Evolutionary conservation across 1,140 invertebrate genomes (phyloP).

Genomic region (Diorhabda elongata): DNA sequence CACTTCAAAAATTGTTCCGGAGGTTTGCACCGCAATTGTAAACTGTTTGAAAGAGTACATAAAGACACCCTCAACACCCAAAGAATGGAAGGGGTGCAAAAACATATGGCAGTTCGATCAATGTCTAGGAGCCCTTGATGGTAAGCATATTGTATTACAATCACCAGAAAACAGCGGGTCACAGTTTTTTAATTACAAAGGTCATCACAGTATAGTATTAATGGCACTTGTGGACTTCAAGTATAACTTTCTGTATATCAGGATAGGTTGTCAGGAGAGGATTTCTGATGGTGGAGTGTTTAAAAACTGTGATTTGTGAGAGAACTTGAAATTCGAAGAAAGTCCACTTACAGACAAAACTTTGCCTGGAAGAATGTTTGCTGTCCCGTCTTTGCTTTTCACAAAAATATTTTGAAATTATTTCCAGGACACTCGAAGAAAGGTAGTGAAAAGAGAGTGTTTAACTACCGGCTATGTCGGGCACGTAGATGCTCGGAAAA

Average conservation of each 20-base stretch:
- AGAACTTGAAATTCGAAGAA: conserved; percentile 32
- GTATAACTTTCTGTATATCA: conserved; percentile 33
- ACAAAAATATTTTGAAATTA: conserved; percentile 44
- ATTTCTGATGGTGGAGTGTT: conserved; percentile 15
- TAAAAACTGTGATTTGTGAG: conserved; percentile 19
- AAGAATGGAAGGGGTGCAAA: too few species aligned
- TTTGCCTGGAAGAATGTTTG: conserved; percentile 34
- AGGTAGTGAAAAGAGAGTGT: conserved; percentile 32
- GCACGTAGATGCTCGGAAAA: conserved; percentile 47
- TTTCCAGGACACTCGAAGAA: conserved; percentile 35
- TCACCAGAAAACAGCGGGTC: too few species aligned
- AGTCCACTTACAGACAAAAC: conserved; percentile 11
- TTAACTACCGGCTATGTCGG: conserved; percentile 41
- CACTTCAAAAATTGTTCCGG: too few species aligned
- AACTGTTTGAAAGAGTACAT: too few species aligned
- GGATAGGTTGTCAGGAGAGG: conserved; percentile 11
- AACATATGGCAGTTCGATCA: too few species aligned
- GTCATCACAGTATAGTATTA: conserved; percentile 43
- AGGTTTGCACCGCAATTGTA: too few species aligned
- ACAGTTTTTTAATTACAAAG: conserved; percentile 19
- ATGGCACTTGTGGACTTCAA: conserved; percentile 39
- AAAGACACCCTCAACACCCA: too few species aligned
- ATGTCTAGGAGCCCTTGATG: too few species aligned
- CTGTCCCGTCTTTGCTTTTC: conserved; percentile 40
- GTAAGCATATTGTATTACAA: too few species aligned